Conservation (phyloP, 2,113 vertebrate genomes). For the Phyllostomus hastatus region DNA sequence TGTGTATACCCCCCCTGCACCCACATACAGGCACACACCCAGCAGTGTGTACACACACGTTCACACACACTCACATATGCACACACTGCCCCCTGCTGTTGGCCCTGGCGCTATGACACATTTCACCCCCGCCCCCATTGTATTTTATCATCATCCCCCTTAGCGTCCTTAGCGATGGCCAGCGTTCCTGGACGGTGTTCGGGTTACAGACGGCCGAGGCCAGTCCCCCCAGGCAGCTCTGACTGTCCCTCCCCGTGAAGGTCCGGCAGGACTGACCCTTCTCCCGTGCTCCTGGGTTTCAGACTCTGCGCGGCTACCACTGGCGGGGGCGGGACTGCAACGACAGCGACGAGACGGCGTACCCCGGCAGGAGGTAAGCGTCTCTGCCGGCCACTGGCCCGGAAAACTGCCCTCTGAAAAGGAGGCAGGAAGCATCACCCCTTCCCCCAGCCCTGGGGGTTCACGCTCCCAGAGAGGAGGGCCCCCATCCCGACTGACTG, state of each 20-base stretch:
- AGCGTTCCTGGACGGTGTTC: neutral
- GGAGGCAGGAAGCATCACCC: neutral
- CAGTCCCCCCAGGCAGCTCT: neutral
- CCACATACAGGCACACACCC: too few species aligned
- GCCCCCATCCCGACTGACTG: fast-evolving
- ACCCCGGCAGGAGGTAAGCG: constrained; percentile 83
- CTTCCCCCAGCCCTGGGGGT: neutral
- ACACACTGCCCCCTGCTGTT: neutral
- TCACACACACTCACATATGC: neutral
- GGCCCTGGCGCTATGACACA: neutral
- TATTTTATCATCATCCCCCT: neutral
- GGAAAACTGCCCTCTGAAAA: neutral
- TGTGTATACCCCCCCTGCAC: too few species aligned
- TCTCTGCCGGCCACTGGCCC: neutral
- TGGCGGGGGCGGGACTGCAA: constrained; percentile 86
- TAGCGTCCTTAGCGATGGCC: neutral
- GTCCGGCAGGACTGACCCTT: neutral
- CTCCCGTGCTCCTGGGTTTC: constrained; percentile 56
- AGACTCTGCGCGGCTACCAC: constrained; percentile 83
- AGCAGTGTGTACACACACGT: too few species aligned
- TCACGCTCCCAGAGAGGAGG: neutral
- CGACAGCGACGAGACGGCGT: constrained; percentile 58
- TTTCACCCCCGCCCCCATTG: neutral
- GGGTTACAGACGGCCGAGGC: neutral
- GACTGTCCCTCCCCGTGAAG: neutral